Evolutionary conservation across 2,797 vertebrate genomes (phyloP).

Genomic region (Chiroxiphia lanceolata): DNA sequence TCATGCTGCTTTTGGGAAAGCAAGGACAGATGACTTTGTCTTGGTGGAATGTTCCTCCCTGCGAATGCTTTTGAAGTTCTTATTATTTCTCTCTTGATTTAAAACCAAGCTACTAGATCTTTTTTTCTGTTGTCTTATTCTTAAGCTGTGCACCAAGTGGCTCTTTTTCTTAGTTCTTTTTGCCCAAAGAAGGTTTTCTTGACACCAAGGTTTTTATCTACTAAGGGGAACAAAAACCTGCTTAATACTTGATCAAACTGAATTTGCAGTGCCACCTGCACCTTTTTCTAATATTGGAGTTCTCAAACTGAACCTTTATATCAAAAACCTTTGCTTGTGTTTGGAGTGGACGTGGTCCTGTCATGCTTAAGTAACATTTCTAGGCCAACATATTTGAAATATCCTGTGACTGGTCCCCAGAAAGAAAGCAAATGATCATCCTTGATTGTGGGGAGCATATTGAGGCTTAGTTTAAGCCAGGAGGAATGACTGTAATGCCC

Average conservation of each 20-base stretch:
- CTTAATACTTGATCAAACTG: neutral
- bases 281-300: neutral
- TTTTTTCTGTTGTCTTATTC: neutral
- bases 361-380: neutral
- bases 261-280: neutral
- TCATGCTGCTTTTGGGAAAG: slow-evolving; percentile 49
- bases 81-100: slow-evolving; percentile 27
- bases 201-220: neutral
- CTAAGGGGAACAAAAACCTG: neutral
- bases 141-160: neutral
- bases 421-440: neutral
- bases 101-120: neutral
- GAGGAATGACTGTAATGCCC: neutral
- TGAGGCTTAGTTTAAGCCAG: neutral
- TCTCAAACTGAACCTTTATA: neutral
- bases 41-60: slow-evolving; percentile 47
- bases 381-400: neutral
- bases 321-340: neutral
- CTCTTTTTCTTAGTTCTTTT: neutral
- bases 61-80: neutral
- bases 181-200: neutral
- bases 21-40: slow-evolving; percentile 41
- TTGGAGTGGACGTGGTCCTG: neutral
- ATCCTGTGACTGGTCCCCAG: neutral
- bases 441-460: neutral